These are phyloP conservation scores for Tetraodon nigroviridis DNA, from an alignment of 2,113 vertebrate genomes.

Conservation along the genomic window DNA sequence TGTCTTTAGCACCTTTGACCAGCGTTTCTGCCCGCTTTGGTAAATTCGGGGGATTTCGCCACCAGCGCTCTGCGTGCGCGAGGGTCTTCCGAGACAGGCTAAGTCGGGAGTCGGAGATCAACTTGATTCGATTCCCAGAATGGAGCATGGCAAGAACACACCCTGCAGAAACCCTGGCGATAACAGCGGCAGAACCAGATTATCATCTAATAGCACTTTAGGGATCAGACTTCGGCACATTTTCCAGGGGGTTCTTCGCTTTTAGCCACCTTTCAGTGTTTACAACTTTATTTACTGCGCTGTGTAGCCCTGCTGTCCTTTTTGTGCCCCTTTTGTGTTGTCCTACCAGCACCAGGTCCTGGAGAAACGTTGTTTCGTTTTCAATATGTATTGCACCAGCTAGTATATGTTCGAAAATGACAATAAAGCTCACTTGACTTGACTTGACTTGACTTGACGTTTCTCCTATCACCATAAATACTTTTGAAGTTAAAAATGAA, in stretches of 20 bases:
- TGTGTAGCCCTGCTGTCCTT: too few species aligned
- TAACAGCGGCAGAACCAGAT: conserved; percentile 41
- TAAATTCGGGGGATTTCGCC: too few species aligned
- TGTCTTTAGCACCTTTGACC: too few species aligned
- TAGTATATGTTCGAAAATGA: too few species aligned
- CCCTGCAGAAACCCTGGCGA: conserved; percentile 43
- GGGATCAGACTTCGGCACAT: neutral
- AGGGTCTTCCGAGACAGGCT: conserved; percentile 11
- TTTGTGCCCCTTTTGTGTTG: too few species aligned
- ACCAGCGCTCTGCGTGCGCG: conserved; percentile 2
- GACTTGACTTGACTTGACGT: too few species aligned
- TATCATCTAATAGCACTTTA: conserved; percentile 29
- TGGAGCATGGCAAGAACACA: conserved; percentile 19
- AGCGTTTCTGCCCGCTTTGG: too few species aligned
- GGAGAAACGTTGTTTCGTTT: too few species aligned
- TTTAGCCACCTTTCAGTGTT: conserved; percentile 14
- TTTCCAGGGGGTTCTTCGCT: conserved; percentile 13
- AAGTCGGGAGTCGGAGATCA: conserved; percentile 14
- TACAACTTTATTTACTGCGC: neutral
- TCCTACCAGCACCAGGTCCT: too few species aligned
- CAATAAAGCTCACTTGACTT: too few species aligned
- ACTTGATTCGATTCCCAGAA: conserved; percentile 41
- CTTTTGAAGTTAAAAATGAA: neutral
- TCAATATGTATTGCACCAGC: too few species aligned
- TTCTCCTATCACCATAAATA: neutral